Evolutionary conservation across 1,140 invertebrate species (phyloP).

Genomic region (Vanessa atalanta): DNA sequence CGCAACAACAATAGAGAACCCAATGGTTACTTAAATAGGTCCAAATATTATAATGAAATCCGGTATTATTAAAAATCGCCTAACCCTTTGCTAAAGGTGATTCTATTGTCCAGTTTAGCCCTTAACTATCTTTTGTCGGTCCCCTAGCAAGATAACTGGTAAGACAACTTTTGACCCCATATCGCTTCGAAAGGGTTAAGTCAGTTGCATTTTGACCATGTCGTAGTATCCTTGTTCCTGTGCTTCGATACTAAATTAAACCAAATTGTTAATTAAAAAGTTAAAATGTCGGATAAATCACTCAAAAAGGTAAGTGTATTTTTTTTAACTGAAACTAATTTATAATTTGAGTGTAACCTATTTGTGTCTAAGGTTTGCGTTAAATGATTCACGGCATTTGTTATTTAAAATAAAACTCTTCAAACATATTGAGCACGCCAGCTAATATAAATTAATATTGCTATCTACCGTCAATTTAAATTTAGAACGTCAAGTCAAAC

Average conservation of each 20-base stretch:
- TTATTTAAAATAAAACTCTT: neutral
- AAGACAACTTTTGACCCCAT: conserved; percentile 77
- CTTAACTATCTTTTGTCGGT: conserved; percentile 60
- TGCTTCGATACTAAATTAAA: neutral
- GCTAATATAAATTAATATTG: neutral
- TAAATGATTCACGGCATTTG: neutral
- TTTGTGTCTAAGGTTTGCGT: too few relatives aligned
- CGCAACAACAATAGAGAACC: conserved; percentile 70
- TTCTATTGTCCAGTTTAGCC: conserved; percentile 74
- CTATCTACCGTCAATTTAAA: neutral
- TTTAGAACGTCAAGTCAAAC: neutral
- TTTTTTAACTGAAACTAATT: neutral
- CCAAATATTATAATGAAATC: conserved; percentile 77
- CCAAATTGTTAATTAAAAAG: neutral
- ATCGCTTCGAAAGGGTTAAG: conserved; percentile 59
- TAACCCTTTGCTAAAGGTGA: conserved; percentile 54
- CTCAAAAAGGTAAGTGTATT: conserved; percentile 16
- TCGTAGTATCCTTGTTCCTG: conserved; percentile 33
- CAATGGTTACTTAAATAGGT: conserved; percentile 79
- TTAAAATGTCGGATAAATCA: neutral
- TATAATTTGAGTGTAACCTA: too few relatives aligned
- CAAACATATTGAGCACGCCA: neutral
- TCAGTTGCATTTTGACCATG: conserved; percentile 72
- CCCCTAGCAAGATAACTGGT: conserved; percentile 76
- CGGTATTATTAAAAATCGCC: conserved; percentile 63